Evolutionary conservation across 92 coral and sea anemone species (phyloP), one percentile per base, ranked within the genome.

Genomic region (Porites divaricata): DNA sequence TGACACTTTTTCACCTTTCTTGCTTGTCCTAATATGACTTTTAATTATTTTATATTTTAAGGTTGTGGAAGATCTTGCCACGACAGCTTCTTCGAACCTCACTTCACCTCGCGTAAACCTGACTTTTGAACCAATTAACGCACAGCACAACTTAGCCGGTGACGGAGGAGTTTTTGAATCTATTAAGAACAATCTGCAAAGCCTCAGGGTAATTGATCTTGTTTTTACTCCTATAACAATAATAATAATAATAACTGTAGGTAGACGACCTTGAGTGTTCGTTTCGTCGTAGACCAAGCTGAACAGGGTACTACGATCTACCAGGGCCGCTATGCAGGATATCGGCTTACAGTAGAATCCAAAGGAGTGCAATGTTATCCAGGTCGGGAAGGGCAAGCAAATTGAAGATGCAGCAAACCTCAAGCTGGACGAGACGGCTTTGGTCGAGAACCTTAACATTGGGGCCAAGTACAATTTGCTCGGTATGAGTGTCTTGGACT

Each of bases 171-270:
- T 80, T 16, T 11, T 10, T 9, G 57, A 28, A 0, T 52, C 51
- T 8, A 74, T 89, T 26, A 28, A 24, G 20, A 20, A 1, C 7
- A 77, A 79, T 22, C 83, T 89, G 25, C 35, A 48, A 48, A 89
- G 74, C 41, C 77, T 89, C 0, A 89, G 57, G 78, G 91, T 83
- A 77, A 54, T 22, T 52, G 2, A 1, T n/a, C 41, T 35, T 54
- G 59, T 54, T 54, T 54, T 54, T 11, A 1, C 16, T 54, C 4
- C 59, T 54, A 54, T 11, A 11, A 54, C 4, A 28, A 28, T 28
- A 28, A 28, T 28, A 28, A 28, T 28, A 28, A 28, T 28, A 28
- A 35, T 35, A 35, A 4, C 1, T 20, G 0, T 63, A 63, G 2
- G 68, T 16, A 16, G 68, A 63, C 9, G 26, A 63, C 68, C n/a